Evolutionary conservation across 2,888 invertebrate species (phyloP), one percentile per base, ranked within the genome.

Genomic region (Zele albiditarsus): DNA sequence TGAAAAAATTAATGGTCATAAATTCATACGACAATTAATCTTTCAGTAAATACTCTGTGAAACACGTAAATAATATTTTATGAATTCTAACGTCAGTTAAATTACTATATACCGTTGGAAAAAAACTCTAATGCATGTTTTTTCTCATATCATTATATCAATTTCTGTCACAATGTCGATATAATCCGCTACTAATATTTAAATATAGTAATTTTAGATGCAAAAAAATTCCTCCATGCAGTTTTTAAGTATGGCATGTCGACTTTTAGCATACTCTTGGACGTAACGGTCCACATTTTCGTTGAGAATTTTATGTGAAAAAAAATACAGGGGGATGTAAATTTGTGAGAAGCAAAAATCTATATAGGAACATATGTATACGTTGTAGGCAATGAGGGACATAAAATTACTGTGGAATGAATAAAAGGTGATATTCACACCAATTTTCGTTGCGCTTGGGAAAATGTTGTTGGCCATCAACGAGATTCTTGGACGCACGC

Each of bases 401-500:
- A 53, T 71, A 10, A 63, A 31, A 33, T 33, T 31, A 63, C 12
- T 31, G 33, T 20, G 33, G 20, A 20, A 60, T 60, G 16, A 27
- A 60, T 27, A 28, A 28, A 16, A 31, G 49, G 57, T 46, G 58
- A 49, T 71, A 38, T 42, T 38, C 49, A 58, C 66, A 69, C 76
- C 28, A 46, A 63, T 70, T n/a, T 63, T 27, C 65, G 63, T 4
- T 14, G 53, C 53, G 57, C 71, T 68, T 73, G 72, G 70, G 68
- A 73, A 75, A 73, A 79, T 77, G 76, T 77, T 80, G 77, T 79
- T 79, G 80, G 77, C 73, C 80, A 76, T 70, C 77, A 76, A 79
- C 6, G 5, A 53, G 53, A 53, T 53, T 53, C 20, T 53, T 53
- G 53, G 20, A 53, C 20, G 74, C 80, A 63, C 63, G 63, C 63